A percentile compares a stretch with the other conserved stretches of the same genome.
phyloP scores from a whole-genome alignment of 2,888 invertebrate genomes.

The Drosophila ustulata region DNA sequence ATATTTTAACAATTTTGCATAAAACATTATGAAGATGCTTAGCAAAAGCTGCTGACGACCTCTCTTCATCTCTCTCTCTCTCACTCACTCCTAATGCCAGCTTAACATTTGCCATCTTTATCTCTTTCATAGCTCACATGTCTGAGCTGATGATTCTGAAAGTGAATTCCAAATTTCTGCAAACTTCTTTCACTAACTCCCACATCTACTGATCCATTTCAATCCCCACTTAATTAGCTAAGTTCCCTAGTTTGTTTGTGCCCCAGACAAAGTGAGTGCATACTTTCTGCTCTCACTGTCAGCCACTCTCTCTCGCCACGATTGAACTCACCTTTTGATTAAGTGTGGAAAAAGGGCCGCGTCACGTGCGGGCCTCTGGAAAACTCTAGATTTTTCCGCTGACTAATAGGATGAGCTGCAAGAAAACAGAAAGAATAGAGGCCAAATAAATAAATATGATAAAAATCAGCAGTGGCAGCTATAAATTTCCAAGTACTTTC shows the following conservation, averaged over 20 bases:
- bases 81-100: conserved; percentile 4
- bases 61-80: background rate
- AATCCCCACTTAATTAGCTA: conserved; percentile 46
- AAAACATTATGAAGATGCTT: conserved; percentile 73
- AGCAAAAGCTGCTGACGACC: conserved; percentile 17
- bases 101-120: conserved; percentile 16
- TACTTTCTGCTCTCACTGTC: background rate
- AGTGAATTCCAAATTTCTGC: conserved; percentile 61
- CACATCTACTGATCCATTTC: background rate
- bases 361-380: conserved; percentile 62
- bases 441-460: conserved; percentile 59
- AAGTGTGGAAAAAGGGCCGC: conserved; percentile 60
- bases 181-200: background rate
- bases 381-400: conserved; percentile 56
- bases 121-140: conserved; percentile 25
- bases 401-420: conserved; percentile 64
- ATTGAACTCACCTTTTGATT: conserved; percentile 66
- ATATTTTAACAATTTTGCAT: conserved; percentile 80
- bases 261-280: conserved; percentile 6
- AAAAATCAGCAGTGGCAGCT: conserved; percentile 27
- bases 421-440: conserved; percentile 15
- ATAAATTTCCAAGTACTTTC: conserved; percentile 18
- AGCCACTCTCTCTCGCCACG: background rate
- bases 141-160: conserved; percentile 54
- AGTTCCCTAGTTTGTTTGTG: conserved; percentile 28